Percentiles rank a stretch among this genome's conserved stretches.
phyloP scores from a whole-genome alignment of 2,113 vertebrate species.

The Ptilorrhoa leucosticta region DNA sequence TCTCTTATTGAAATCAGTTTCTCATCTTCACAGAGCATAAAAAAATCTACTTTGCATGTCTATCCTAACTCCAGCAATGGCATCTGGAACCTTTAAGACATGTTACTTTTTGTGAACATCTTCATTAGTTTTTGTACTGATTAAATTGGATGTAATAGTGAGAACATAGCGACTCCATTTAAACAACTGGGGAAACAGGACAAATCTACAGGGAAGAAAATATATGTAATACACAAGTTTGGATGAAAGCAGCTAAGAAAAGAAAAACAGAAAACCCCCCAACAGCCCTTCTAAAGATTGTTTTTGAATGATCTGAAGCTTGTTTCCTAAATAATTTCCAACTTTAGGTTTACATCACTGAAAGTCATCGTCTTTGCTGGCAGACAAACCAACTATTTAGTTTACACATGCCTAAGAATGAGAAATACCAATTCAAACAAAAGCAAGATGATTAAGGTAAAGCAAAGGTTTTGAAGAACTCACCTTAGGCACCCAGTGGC shows the following conservation, averaged over 20 bases:
- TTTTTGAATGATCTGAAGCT: not conserved
- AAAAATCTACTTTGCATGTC: not conserved
- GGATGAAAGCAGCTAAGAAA: not conserved
- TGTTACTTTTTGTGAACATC: not conserved
- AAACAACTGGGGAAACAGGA: not conserved
- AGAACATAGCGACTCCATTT: not conserved
- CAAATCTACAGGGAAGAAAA: not conserved
- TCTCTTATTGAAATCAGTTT: not conserved
- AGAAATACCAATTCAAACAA: not conserved
- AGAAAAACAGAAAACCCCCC: not conserved
- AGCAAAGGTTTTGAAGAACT: conserved; percentile 4
- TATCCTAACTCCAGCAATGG: not conserved
- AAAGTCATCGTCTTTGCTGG: not conserved
- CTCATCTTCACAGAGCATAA: not conserved
- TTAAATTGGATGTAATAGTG: not conserved
- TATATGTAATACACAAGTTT: not conserved
- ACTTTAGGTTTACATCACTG: not conserved
- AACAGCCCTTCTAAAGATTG: not conserved
- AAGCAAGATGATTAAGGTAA: not conserved
- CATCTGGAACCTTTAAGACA: not conserved
- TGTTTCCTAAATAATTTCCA: not conserved
- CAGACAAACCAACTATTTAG: not conserved
- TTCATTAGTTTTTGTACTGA: not conserved
- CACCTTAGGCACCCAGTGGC: conserved; percentile 98
- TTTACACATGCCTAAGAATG: not conserved